These are phyloP conservation scores for Epistrophe eligans DNA, from an alignment of 2,888 invertebrate genomes.

Conservation along the genomic window DNA sequence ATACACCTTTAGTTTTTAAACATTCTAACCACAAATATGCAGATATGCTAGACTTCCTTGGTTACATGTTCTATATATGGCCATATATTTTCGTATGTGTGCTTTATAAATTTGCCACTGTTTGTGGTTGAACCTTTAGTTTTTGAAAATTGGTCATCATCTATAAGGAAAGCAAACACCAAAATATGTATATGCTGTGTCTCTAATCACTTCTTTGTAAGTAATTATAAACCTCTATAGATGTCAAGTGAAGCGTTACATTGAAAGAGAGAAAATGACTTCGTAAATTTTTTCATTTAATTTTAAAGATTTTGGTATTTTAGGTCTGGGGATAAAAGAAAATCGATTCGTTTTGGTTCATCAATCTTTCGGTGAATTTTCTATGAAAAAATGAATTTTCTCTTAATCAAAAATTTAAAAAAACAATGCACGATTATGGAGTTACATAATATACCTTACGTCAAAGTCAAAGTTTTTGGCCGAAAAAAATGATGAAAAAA, in stretches of 20 bases:
- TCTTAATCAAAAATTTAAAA: no score
- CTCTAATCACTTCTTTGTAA: neutral
- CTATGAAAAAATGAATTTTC: no score
- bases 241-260: neutral
- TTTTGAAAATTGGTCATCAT: neutral
- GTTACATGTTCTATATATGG: slow-evolving; percentile 1
- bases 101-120: neutral
- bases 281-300: neutral
- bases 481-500: no score
- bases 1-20: slow-evolving; percentile 17
- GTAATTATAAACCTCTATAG: neutral
- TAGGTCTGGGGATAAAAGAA: neutral
- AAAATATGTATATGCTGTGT: neutral
- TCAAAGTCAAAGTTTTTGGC: no score
- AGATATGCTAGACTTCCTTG: neutral
- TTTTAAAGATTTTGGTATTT: neutral
- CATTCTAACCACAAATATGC: slow-evolving; percentile 1
- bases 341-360: neutral
- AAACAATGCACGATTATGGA: no score
- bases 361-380: no score
- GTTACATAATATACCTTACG: no score
- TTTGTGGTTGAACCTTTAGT: neutral
- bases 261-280: neutral
- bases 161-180: neutral
- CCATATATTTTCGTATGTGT: neutral